Evolutionary conservation across 2,797 vertebrate genomes (phyloP), one percentile per base, ranked within the genome.

Genomic region (Cygnus olor): DNA sequence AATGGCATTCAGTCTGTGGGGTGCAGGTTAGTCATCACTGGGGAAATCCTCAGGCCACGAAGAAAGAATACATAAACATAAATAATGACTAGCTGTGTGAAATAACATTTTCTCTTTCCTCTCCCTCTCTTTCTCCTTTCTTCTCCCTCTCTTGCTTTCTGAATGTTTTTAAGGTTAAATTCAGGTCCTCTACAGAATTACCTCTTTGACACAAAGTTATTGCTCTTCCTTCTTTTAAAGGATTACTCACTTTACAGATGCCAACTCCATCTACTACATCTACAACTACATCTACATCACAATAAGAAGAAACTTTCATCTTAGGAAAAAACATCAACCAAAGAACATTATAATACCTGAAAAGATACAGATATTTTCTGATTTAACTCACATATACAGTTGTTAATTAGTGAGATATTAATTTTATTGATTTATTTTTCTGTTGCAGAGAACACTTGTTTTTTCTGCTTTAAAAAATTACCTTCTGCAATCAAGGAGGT

Each of bases 231-330:
- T 32, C 16, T 79, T 74, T 38, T 76, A 86, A 66, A 93, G 11
- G 13, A 42, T 81, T 36, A 84, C 40, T 93, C 25, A 53, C 14
- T 38, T 22, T 24, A 64, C 32, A 60, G 64, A 44, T 36, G 73
- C 2, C 20, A 80, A 22, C 5, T 53, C 9, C 1, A 0, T 64
- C 6, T 22, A 3, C 3, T 9, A 11, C 56, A 3, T 57, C 53
- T n/a, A n/a, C n/a, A n/a, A n/a, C n/a, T n/a, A n/a, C n/a, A n/a
- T n/a, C n/a, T n/a, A 11, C 56, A 3, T 57, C 53, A 61, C 54
- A 86, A 30, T 63, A 34, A 53, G 74, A 94, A 92, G 16, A 47
- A n/a, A 36, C 34, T 25, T 85, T 77, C 15, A 69, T 60, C 32
- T 51, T 24, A 89, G 74, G 69, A 32, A 32, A 44, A 20, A 22